A percentile compares a stretch with the other conserved stretches of the same genome.
Conservation (phyloP, 2,113 vertebrate species). For the Hemichromis elongatus region DNA sequence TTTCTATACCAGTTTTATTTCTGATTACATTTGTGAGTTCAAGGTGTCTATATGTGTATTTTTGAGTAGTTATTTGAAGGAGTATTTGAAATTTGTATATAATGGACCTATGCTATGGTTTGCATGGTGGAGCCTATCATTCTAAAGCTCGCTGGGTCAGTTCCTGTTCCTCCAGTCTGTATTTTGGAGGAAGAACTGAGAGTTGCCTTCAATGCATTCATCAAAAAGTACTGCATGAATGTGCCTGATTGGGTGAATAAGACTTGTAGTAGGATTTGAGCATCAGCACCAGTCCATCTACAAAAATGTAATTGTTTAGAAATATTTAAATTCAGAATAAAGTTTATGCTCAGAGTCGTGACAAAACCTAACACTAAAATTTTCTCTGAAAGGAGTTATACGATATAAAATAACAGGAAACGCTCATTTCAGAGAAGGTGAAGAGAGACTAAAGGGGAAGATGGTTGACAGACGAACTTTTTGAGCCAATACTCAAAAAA, state of each 20-base stretch:
- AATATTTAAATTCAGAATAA: neutral
- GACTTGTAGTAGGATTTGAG: neutral
- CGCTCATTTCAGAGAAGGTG: neutral
- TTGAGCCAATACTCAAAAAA: neutral
- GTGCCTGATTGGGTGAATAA: neutral
- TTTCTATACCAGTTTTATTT: neutral
- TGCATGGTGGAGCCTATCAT: neutral
- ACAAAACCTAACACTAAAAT: too few relatives aligned
- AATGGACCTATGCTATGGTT: neutral
- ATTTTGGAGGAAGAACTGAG: neutral
- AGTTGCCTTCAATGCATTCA: neutral
- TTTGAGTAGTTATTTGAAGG: neutral
- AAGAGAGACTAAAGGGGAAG: neutral
- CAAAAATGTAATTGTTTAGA: rapidly evolving
- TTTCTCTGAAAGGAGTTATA: too few relatives aligned
- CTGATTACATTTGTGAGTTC: neutral
- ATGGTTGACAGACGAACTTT: neutral
- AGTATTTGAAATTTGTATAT: neutral
- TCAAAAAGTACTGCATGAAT: neutral
- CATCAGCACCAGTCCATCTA: neutral
- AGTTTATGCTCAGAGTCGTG: neutral
- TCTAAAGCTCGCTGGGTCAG: neutral
- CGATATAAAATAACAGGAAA: neutral
- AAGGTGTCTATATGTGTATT: neutral
- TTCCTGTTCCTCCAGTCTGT: neutral